Percentiles rank a stretch among this genome's conserved stretches.
These are phyloP conservation scores for Pseudochirops cupreus DNA, from an alignment of 2,797 vertebrate genomes.

Conservation along the genomic window DNA sequence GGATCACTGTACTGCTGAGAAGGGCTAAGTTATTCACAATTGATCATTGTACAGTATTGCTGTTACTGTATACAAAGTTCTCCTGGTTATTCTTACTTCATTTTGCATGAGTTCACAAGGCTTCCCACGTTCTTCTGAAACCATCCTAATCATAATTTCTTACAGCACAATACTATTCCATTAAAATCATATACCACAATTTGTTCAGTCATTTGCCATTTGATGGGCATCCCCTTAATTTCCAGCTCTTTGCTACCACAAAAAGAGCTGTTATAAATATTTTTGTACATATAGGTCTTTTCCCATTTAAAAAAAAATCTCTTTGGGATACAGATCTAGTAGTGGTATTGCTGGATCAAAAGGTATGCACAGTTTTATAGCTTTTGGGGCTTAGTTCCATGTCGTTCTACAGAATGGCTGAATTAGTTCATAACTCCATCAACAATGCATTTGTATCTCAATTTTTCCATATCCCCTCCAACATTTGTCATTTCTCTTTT, in stretches of 20 bases:
- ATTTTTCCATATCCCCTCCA: background rate
- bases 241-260: background rate
- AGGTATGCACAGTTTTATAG: background rate
- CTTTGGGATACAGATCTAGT: background rate
- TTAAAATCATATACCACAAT: background rate
- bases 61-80: background rate
- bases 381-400: background rate
- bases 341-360: background rate
- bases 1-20: background rate
- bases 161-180: background rate
- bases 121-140: background rate
- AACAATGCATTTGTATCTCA: background rate
- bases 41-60: background rate
- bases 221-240: background rate
- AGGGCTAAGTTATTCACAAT: background rate
- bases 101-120: background rate
- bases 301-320: background rate
- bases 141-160: background rate
- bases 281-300: background rate
- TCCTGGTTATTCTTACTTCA: background rate
- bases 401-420: background rate
- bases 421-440: background rate
- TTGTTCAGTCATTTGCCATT: background rate
- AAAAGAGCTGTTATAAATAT: background rate
- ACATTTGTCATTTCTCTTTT: background rate